Conservation (phyloP, 2,113 vertebrate genomes). For the Pelodiscus sinensis region DNA sequence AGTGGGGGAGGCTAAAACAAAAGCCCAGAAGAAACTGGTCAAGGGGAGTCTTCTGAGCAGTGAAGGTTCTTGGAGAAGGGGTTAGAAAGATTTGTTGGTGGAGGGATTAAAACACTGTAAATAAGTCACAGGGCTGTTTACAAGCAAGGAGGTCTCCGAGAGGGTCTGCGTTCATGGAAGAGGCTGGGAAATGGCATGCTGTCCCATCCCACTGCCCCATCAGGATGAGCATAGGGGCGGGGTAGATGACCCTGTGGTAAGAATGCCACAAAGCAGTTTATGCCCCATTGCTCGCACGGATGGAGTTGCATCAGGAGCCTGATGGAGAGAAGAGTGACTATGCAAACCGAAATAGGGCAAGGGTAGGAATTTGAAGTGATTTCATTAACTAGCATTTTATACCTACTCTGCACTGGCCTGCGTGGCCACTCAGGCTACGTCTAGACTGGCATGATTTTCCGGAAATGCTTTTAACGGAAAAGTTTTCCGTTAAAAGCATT, state of each 20-base stretch:
- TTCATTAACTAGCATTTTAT: not conserved
- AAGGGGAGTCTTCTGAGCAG: not conserved
- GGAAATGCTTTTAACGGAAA: too few relatives aligned
- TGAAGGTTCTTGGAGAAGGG: not conserved
- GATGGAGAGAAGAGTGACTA: not conserved
- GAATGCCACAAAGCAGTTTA: not conserved
- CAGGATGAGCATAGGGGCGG: too few relatives aligned
- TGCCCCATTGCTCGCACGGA: not conserved
- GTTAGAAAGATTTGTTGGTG: not conserved
- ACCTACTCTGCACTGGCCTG: not conserved
- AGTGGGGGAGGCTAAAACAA: too few relatives aligned
- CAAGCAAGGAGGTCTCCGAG: not conserved
- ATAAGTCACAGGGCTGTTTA: not conserved
- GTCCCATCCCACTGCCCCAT: not conserved
- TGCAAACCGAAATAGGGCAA: not conserved
- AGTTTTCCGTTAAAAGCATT: too few relatives aligned
- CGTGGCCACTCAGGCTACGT: too few relatives aligned
- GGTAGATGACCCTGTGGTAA: not conserved
- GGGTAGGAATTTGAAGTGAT: not conserved
- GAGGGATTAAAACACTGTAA: not conserved
- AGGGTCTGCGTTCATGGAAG: not conserved
- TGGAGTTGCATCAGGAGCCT: not conserved
- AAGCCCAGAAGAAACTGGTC: not conserved
- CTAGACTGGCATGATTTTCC: too few relatives aligned
- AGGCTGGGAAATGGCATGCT: not conserved